Base-by-base conservation (phyloP, 2,113 vertebrate species). In the Hucho hucho region DNA sequence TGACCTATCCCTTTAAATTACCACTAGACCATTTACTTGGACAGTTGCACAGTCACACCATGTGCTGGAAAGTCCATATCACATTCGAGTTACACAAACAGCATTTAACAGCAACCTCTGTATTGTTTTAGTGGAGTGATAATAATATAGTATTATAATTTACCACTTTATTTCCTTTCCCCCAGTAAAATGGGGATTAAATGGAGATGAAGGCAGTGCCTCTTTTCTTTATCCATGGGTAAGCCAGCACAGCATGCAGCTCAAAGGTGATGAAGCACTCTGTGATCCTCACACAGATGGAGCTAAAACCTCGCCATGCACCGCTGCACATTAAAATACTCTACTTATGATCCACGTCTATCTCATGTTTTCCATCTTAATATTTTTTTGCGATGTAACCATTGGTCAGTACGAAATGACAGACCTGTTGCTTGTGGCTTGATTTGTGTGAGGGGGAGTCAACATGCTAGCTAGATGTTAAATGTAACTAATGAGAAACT, bases 101-200 rank as follows among this genome's bases (percentile, higher is more conserved):
- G 4, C 16, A 53, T 53, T 53, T 18, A 53, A 53, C 12, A 53
- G 49, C 14, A 53, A 63, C 26, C 28, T 46, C n/a, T 68, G 16
- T n/a, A 43, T 68, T 68, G 43, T 69, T 69, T 47, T 69, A 69
- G 37, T 22, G n/a, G 9, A 69, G 6, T 37, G 28, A 29, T 37
- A 29, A 29, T 25, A 18, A 68, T 64, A 29, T 49, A 64, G 58
- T 56, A 56, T 73, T 73, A 76, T 76, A 65, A 76, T 76, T 80
- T 74, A 22, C 24, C 58, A 70, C 32, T 76, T 47, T 65, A 79
- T 69, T 75, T 64, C 29, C 61, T 79, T 24, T 64, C 74, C 75
- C 72, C 28, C 73, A 78, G 74, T 80, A 79, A 85, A 82, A 87
- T 80, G 72, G 83, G 79, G 88, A 85, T 89, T 85, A 88, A 81